Evolutionary conservation across 2,888 invertebrate species (phyloP).

Genomic region (Hyposoter dolosus): DNA sequence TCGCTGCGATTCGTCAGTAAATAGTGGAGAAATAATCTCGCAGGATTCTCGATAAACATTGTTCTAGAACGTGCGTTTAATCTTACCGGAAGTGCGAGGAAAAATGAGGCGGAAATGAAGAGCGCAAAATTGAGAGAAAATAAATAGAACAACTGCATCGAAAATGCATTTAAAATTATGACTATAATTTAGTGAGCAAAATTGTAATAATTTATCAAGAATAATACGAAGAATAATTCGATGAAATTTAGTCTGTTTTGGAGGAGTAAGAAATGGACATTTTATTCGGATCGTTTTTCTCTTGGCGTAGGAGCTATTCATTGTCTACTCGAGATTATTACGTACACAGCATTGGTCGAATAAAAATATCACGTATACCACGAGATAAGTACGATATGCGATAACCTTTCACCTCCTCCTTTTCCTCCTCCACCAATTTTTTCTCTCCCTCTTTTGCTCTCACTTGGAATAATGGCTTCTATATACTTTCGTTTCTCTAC

Average conservation of each 20-base stretch:
- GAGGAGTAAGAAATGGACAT: neutral
- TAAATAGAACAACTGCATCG: neutral
- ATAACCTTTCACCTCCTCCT: slow-evolving; percentile 65
- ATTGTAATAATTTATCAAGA: neutral
- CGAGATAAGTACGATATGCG: slow-evolving; percentile 61
- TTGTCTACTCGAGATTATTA: slow-evolving; percentile 46
- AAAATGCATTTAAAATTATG: neutral
- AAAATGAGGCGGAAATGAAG: neutral
- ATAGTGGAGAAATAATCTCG: neutral
- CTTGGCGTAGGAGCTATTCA: slow-evolving; percentile 13
- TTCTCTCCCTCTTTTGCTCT: neutral
- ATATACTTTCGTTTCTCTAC: slow-evolving; percentile 32
- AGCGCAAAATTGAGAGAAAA: neutral
- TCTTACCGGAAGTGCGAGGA: neutral
- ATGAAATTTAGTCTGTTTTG: neutral
- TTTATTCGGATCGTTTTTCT: slow-evolving; percentile 9
- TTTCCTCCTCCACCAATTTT: neutral
- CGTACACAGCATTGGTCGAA: slow-evolving; percentile 14
- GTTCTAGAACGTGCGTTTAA: neutral
- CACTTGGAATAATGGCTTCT: slow-evolving; percentile 41
- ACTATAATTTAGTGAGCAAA: slow-evolving; percentile 3
- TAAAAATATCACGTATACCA: slow-evolving; percentile 47
- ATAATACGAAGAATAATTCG: neutral
- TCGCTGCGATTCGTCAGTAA: neutral
- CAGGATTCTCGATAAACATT: neutral